phyloP scores from a whole-genome alignment of 2,888 invertebrate species.

The Oligia latruncula region DNA sequence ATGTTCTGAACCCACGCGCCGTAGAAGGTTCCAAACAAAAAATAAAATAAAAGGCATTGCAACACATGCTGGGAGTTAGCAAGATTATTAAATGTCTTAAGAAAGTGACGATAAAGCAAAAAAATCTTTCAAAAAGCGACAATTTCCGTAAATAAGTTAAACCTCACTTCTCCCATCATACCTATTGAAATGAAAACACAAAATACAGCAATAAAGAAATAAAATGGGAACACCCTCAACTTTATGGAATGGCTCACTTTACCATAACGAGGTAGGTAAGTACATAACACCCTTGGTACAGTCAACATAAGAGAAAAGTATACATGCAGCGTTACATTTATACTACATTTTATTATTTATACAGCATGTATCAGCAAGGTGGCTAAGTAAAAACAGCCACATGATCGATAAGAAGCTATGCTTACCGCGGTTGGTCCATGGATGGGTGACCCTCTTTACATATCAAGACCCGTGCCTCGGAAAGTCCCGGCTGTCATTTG shows the following conservation, averaged over 20 bases:
- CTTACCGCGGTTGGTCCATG: too few relatives aligned
- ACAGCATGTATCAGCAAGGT: too few relatives aligned
- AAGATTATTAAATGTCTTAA: neutral
- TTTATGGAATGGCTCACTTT: slow-evolving; percentile 51
- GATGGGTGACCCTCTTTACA: too few relatives aligned
- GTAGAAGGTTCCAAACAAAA: too few relatives aligned
- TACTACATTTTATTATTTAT: too few relatives aligned
- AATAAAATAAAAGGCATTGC: too few relatives aligned
- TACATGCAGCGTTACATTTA: neutral
- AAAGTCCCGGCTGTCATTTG: too few relatives aligned
- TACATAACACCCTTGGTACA: slow-evolving; percentile 33
- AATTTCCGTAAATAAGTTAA: neutral
- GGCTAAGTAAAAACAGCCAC: too few relatives aligned
- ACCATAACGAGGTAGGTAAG: slow-evolving; percentile 43
- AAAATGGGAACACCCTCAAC: slow-evolving; percentile 40
- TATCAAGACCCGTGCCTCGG: too few relatives aligned
- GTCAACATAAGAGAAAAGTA: neutral
- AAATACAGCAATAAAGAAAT: slow-evolving; percentile 48
- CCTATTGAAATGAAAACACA: slow-evolving; percentile 49
- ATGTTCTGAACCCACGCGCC: too few relatives aligned
- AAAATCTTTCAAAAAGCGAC: neutral
- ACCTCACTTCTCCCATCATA: neutral
- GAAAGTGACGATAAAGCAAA: neutral
- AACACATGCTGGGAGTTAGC: too few relatives aligned
- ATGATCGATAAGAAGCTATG: too few relatives aligned